A percentile compares a stretch with the other conserved stretches of the same genome.
Evolutionary conservation across 2,113 vertebrate genomes (phyloP).

Genomic region (Ramphastos sulfuratus): DNA sequence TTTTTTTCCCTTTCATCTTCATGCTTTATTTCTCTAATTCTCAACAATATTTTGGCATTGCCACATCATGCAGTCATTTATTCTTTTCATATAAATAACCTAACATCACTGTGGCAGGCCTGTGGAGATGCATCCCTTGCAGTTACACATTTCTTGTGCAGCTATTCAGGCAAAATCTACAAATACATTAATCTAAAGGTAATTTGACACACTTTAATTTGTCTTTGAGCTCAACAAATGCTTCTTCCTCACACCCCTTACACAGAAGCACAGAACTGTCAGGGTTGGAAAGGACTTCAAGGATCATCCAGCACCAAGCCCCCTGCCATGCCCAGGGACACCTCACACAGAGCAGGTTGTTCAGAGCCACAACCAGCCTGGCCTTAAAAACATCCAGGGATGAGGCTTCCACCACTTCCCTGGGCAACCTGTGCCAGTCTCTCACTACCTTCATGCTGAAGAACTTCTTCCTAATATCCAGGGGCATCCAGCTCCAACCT

Average conservation of each 20-base stretch:
- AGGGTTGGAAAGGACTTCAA: no score
- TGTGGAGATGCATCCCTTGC: constrained; percentile 17
- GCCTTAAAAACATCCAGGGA: no score
- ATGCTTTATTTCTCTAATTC: constrained; percentile 41
- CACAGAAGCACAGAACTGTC: background rate
- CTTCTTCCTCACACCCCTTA: background rate
- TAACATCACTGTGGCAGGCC: background rate
- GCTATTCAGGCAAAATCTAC: background rate
- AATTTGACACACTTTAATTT: constrained; percentile 28
- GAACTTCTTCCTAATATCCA: no score
- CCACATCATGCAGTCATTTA: background rate
- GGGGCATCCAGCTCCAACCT: no score
- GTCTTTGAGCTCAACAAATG: background rate
- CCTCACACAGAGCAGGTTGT: no score
- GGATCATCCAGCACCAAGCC: no score
- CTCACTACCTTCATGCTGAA: no score
- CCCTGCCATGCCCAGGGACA: no score
- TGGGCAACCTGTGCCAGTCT: no score
- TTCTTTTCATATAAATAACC: constrained; percentile 51
- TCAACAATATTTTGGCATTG: constrained; percentile 16
- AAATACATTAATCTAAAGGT: constrained; percentile 11
- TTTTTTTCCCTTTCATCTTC: constrained; percentile 41
- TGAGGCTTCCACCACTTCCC: no score
- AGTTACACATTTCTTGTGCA: background rate
- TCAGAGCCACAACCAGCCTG: no score